These are phyloP conservation scores for Sardina pilchardus DNA, from an alignment of 2,113 vertebrate species.

Conservation along the genomic window DNA sequence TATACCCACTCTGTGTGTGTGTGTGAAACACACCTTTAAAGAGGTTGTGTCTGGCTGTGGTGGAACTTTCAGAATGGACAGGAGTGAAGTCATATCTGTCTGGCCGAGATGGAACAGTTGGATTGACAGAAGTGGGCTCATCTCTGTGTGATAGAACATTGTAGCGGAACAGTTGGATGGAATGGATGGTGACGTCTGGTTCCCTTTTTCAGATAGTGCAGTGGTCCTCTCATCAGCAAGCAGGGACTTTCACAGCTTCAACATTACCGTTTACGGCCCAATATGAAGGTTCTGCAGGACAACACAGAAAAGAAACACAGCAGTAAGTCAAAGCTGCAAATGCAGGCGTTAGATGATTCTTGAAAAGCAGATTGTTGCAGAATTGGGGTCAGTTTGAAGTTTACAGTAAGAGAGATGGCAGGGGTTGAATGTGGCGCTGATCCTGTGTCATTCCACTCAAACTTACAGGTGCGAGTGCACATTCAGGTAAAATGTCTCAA, in stretches of 20 bases:
- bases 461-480: no score
- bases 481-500: no score
- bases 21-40: not conserved
- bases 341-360: no score
- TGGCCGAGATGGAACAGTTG: not conserved
- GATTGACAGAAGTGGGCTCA: no score
- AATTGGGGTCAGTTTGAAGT: no score
- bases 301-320: not conserved
- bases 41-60: not conserved
- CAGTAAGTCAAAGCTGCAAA: not conserved
- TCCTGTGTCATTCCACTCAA: no score
- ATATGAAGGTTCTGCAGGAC: not conserved
- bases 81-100: not conserved
- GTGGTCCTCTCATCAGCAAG: not conserved
- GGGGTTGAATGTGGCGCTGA: no score
- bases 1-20: not conserved
- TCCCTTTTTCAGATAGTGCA: not conserved
- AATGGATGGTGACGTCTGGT: not conserved
- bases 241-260: not conserved
- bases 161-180: not conserved
- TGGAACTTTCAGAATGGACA: not conserved
- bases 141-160: no score
- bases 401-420: no score
- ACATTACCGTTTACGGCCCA: not conserved
- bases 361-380: no score